Evolutionary conservation across 1,140 invertebrate genomes (phyloP), one percentile per base, ranked within the genome.

Genomic region (Meloidogyne floridensis): DNA sequence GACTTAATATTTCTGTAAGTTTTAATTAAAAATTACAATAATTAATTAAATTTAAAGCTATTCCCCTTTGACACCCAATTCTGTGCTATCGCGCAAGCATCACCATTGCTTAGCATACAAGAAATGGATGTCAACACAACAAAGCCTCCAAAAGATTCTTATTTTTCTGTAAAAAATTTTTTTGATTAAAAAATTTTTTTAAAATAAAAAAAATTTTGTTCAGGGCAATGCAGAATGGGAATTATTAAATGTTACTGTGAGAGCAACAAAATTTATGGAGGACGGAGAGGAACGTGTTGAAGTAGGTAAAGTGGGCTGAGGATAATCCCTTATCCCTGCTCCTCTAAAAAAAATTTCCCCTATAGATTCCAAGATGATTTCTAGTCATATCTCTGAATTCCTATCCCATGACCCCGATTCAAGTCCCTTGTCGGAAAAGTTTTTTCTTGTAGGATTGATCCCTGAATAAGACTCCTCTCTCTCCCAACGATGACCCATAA

Each of bases 191-290:
- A 32, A 18, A 65, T 51, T n/a, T 51, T 43, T 47, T 71, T 10
- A 47, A 77, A n/a, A 18, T 56, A 51, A 18, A 32, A 59, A 15
- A 18, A 13, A n/a, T 15, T 42, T 72, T 69, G 11, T 84, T 80
- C 32, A 83, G 83, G 87, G 87, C 15, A 89, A 89, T 56, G 88
- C 87, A 10, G 87, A 89, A 80, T 89, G 87, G 87, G 75, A 87
- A 75, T 47, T 88, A 13, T 80, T 90, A 59, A 88, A 90, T 78
- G 88, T 88, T 5, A 85, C 86, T 15, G 88, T 90, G 10, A 70
- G 87, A 32, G 73, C 87, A 56, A 88, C 87, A 83, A 81, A 80
- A 32, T 88, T 88, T 72, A 72, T 82, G 71, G 87, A 88, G 76
- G 86, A 87, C 11, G 84, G 84, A 18, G 84, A 88, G 75, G 80